These are phyloP conservation scores for Drosophila anceps DNA, from an alignment of 2,888 invertebrate genomes.

Conservation along the genomic window DNA sequence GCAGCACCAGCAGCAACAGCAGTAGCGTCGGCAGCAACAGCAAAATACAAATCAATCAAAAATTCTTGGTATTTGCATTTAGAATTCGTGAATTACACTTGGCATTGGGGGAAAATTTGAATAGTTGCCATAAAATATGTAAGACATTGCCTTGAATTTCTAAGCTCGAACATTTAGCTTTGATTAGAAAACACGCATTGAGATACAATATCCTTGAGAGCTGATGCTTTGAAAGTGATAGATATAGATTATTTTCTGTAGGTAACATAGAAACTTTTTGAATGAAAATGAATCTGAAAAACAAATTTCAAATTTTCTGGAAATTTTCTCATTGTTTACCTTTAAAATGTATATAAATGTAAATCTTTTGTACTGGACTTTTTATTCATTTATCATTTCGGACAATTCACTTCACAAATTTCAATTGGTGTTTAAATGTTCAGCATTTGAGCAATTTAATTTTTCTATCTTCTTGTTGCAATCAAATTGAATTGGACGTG, in stretches of 20 bases:
- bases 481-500: constrained; percentile 2
- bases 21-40: constrained; percentile 20
- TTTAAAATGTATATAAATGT: neutral
- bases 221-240: neutral
- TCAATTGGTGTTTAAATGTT: neutral
- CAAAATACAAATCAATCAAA: constrained; percentile 28
- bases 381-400: neutral
- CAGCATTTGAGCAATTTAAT: neutral
- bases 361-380: neutral
- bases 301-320: too few relatives aligned
- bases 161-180: neutral
- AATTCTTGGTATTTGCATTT: constrained; percentile 17
- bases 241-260: too few relatives aligned
- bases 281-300: too few relatives aligned
- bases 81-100: constrained; percentile 8
- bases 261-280: too few relatives aligned
- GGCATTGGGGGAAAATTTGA: neutral
- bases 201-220: neutral
- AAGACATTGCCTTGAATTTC: neutral
- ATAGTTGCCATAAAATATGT: neutral
- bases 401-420: neutral
- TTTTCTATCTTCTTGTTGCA: neutral
- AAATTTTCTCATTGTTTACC: neutral
- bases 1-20: constrained; percentile 14
- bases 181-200: neutral